Evolutionary conservation across 2,888 invertebrate species (phyloP), one percentile per base, ranked within the genome.

Genomic region (Fabriciana adippe): DNA sequence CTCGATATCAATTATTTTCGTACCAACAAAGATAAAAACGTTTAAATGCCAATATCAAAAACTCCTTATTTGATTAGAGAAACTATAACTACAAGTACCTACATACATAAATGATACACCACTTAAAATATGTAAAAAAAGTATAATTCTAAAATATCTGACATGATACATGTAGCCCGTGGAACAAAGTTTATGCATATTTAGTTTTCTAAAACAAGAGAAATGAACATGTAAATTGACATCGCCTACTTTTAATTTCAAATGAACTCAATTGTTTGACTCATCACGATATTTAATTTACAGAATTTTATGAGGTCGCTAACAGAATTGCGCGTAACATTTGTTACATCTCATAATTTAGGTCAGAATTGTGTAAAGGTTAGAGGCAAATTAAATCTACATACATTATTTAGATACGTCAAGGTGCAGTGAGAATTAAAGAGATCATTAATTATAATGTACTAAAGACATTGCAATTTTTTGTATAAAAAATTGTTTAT

Each of bases 341-440:
- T 64, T 60, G 67, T 64, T 64, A 69, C 59, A 69, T 66, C 60
- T 66, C 51, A 64, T 69, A 50, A 66, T 66, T 64, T 60, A 64
- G 66, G 66, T 59, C 64, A 55, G 63, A 66, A 48, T 64, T 50
- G 59, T 54, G 31, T 55, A 56, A 54, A 31, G 21, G 51, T 55
- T n/a, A 51, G 48, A 11, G 16, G 2, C 5, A 41, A 50, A 11
- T 31, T 64, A 18, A 35, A 57, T 59, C 21, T 53, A 41, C 54
- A 18, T 51, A 51, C 35, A 31, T 61, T 18, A 48, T 18, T 31
- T 61, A 51, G 31, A 61, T 51, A 51, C 50, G 35, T 55, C n/a
- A 62, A 54, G 41, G 53, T 62, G 21, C 21, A n/a, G 21, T 21
- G 53, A 53, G 35, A 61, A 18, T 51, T 15, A 51, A 16, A 61